Percentiles rank a stretch among this genome's conserved stretches.
Conservation (phyloP, 2,797 vertebrate genomes). For the Uromys caudimaculatus region DNA sequence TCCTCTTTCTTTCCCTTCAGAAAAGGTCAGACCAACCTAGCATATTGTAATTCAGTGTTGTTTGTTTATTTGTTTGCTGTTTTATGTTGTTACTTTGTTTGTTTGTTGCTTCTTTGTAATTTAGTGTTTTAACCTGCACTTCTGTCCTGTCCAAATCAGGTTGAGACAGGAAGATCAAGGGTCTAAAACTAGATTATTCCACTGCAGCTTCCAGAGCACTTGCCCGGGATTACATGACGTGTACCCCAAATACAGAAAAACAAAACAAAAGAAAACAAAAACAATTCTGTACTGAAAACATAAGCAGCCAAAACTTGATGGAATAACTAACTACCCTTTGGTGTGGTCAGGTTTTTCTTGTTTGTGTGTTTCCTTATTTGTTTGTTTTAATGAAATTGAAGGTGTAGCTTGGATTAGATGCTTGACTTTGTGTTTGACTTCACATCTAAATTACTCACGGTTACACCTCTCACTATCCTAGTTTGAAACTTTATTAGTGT, state of each 20-base stretch:
- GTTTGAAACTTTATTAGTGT: conserved; percentile 55
- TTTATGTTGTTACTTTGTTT: too few species aligned
- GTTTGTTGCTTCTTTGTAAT: not conserved
- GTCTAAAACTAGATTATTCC: not conserved
- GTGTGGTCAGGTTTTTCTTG: not conserved
- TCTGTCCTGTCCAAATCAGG: not conserved
- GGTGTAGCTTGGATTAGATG: conserved; percentile 27
- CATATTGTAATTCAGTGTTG: not conserved
- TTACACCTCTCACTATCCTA: not conserved
- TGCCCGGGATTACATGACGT: not conserved
- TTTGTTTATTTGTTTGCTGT: too few species aligned
- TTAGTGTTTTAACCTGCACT: not conserved
- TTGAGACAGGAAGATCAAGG: not conserved
- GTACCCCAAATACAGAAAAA: not conserved
- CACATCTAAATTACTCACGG: conserved; percentile 46
- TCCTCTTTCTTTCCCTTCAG: not conserved
- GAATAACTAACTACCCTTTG: not conserved
- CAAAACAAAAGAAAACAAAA: not conserved
- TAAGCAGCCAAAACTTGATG: not conserved
- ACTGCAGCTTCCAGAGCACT: not conserved
- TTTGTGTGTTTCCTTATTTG: not conserved
- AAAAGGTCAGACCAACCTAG: not conserved
- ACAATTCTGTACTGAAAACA: not conserved
- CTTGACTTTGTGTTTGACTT: conserved; percentile 27
- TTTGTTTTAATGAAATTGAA: conserved; percentile 20